phyloP scores from a whole-genome alignment of 2,888 invertebrate species.

The Dascillus cervinus region DNA sequence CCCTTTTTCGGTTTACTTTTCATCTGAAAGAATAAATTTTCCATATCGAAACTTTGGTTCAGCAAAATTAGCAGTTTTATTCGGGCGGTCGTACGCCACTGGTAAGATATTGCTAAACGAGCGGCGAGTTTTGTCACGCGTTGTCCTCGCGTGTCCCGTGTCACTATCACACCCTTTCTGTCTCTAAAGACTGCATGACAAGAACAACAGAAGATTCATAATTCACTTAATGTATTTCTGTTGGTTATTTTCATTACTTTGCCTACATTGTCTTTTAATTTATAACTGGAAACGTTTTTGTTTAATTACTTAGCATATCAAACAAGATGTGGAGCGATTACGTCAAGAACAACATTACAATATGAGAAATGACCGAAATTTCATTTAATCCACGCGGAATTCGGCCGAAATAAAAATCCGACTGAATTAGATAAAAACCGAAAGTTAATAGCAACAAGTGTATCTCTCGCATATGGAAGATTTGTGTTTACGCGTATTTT shows the following conservation, averaged over 20 bases:
- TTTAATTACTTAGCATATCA: too few species aligned
- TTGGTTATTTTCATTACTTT: constrained; percentile 13
- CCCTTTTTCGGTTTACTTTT: too few species aligned
- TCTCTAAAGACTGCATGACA: constrained; percentile 27
- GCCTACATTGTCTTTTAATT: neutral
- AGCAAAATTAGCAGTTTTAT: too few species aligned
- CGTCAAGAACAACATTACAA: too few species aligned
- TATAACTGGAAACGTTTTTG: too few species aligned
- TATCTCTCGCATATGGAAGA: constrained; percentile 18
- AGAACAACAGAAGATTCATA: constrained; percentile 26
- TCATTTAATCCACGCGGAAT: too few species aligned
- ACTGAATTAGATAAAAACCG: constrained; percentile 4
- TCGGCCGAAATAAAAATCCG: constrained; percentile 16
- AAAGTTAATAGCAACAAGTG: constrained; percentile 27
- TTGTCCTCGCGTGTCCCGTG: constrained; percentile 20
- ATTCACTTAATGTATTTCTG: constrained; percentile 22
- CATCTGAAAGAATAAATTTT: too few species aligned
- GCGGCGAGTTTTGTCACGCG: constrained; percentile 18
- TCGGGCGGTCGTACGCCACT: too few species aligned
- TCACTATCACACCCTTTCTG: constrained; percentile 24
- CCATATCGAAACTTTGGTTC: too few species aligned
- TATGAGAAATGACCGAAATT: too few species aligned
- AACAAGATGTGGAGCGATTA: too few species aligned
- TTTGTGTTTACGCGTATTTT: constrained; percentile 22
- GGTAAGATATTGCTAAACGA: too few species aligned